Evolutionary conservation across 1,140 invertebrate genomes (phyloP), one percentile per base, ranked within the genome.

Genomic region (Drosophila busckii): DNA sequence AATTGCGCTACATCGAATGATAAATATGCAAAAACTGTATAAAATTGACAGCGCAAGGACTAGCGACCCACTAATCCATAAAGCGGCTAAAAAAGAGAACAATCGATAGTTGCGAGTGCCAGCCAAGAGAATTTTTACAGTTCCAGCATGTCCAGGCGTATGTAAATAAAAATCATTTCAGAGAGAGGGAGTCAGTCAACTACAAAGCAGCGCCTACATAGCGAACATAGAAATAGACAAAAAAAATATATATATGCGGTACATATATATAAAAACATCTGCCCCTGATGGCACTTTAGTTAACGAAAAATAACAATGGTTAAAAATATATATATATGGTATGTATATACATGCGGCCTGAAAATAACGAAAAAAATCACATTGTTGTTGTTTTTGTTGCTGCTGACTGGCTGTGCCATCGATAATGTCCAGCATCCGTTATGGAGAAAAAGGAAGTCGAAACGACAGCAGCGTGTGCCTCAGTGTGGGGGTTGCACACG

Each of bases 231-330:
- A 71, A 63, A 84, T 80, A 62, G 54, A 84, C n/a, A n/a, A n/a
- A n/a, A n/a, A n/a, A n/a, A n/a, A n/a, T n/a, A n/a, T n/a, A n/a
- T n/a, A n/a, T n/a, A n/a, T n/a, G n/a, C n/a, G n/a, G n/a, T n/a
- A n/a, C n/a, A n/a, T n/a, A n/a, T n/a, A n/a, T n/a, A n/a, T n/a
- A 84, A 83, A 83, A 84, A 83, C 76, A 83, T 83, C 76, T 83
- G 76, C 78, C 59, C 78, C 71, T 83, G 78, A 84, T 83, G 76
- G 78, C 80, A 83, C 76, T 83, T 83, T 83, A 84, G 76, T 84
- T 61, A 78, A 70, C 61, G 70, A 75, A 80, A 76, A 82, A 82
- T 63, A 80, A 80, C 73, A 80, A 80, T 82, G 64, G 73, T 76
- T 76, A 76, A 80, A 76, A 76, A 76, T 76, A 76, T 76, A 60